phyloP scores from a whole-genome alignment of 2,888 invertebrate species.

The Heteropelma amictum region DNA sequence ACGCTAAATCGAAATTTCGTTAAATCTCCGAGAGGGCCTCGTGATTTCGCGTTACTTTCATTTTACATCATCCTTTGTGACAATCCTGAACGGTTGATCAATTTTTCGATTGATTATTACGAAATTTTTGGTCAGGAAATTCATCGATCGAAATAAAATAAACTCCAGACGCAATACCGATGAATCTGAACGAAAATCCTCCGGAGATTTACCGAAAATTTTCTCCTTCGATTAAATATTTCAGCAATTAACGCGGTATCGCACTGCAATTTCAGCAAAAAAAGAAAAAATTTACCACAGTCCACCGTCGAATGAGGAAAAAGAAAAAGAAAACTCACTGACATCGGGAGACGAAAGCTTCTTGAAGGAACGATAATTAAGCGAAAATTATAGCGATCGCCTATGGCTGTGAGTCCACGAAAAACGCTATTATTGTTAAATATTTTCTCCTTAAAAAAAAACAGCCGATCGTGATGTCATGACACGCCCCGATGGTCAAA shows the following conservation, averaged over 20 bases:
- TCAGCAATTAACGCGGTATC: neutral
- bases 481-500: neutral
- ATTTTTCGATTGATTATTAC: too few relatives aligned
- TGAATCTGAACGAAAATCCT: too few relatives aligned
- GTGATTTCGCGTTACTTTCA: too few relatives aligned
- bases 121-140: too few relatives aligned
- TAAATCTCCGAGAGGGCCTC: too few relatives aligned
- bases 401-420: slow-evolving; percentile 53
- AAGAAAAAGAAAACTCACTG: neutral
- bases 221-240: too few relatives aligned
- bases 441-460: slow-evolving; percentile 10
- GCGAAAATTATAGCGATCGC: slow-evolving; percentile 42
- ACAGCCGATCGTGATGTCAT: slow-evolving; percentile 14
- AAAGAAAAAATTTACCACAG: neutral
- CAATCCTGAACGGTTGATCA: too few relatives aligned
- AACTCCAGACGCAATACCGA: too few relatives aligned
- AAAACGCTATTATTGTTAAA: slow-evolving; percentile 42
- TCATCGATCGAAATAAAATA: too few relatives aligned
- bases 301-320: neutral
- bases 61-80: too few relatives aligned
- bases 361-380: slow-evolving; percentile 24
- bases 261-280: too few relatives aligned
- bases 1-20: neutral
- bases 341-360: slow-evolving; percentile 5
- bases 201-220: too few relatives aligned